Evolutionary conservation across 2,113 vertebrate species (phyloP).

Genomic region (Maccullochella peelii): DNA sequence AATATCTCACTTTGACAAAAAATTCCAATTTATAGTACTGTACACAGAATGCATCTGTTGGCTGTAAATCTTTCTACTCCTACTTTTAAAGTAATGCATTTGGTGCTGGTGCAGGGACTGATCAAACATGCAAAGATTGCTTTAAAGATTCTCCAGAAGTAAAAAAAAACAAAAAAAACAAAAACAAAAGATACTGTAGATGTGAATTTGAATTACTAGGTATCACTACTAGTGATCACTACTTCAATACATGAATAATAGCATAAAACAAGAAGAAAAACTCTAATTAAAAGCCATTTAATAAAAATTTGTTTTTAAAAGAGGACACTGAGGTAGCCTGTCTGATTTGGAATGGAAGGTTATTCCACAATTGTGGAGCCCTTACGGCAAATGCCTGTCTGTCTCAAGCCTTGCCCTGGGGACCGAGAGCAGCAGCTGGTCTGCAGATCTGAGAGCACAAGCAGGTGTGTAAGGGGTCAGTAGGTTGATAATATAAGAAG

Average conservation of each 20-base stretch:
- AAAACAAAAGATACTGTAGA: not conserved
- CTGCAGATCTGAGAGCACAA: not conserved
- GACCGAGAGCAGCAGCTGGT: not conserved
- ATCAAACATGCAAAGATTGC: not conserved
- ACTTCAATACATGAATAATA: too few relatives aligned
- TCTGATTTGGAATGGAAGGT: too few relatives aligned
- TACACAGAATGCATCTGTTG: not conserved
- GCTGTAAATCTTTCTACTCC: not conserved
- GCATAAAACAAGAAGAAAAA: too few relatives aligned
- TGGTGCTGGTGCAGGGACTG: too few relatives aligned
- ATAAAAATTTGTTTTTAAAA: too few relatives aligned
- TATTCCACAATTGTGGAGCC: too few relatives aligned
- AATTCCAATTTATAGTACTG: conserved; percentile 8
- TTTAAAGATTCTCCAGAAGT: not conserved
- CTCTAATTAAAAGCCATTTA: too few relatives aligned
- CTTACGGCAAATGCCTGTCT: not conserved
- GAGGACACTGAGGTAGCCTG: too few relatives aligned
- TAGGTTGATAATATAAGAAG: not conserved
- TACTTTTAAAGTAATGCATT: not conserved
- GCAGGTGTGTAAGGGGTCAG: not conserved
- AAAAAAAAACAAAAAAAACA: too few relatives aligned
- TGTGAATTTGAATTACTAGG: not conserved
- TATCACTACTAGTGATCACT: too few relatives aligned
- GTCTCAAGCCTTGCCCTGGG: not conserved
- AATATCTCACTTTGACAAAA: conserved; percentile 38